A percentile compares a stretch with the other conserved stretches of the same genome.
phyloP scores from a whole-genome alignment of 92 coral and sea anemone genomes.

The Paragorgia papillata region DNA sequence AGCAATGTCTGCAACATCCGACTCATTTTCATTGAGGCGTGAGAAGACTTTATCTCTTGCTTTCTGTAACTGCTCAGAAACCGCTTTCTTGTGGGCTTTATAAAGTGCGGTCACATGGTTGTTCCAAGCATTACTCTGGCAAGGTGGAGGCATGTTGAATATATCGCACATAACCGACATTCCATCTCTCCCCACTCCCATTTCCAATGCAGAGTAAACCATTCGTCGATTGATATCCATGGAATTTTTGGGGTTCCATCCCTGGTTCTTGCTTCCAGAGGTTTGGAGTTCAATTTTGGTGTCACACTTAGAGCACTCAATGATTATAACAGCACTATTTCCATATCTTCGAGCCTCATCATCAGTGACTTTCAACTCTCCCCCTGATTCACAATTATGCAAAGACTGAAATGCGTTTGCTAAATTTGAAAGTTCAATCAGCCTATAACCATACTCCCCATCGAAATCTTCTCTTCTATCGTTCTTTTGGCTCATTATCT shows the following conservation, averaged over 20 bases:
- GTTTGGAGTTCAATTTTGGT: slow-evolving; percentile 22
- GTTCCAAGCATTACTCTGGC: slow-evolving; percentile 36
- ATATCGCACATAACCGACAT: too few relatives aligned
- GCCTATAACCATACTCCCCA: slow-evolving; percentile 30
- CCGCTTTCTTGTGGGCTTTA: slow-evolving; percentile 44
- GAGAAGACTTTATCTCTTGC: slow-evolving; percentile 32
- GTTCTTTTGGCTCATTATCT: slow-evolving; percentile 11
- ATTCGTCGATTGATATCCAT: slow-evolving; percentile 37
- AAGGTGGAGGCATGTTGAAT: slow-evolving; percentile 55
- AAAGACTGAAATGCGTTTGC: slow-evolving; percentile 11
- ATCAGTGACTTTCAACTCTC: too few relatives aligned
- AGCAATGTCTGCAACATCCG: slow-evolving; percentile 24
- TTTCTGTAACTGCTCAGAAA: slow-evolving; percentile 21
- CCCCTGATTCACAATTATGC: too few relatives aligned
- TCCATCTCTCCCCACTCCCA: too few relatives aligned
- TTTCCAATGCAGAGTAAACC: slow-evolving; percentile 44
- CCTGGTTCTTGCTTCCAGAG: slow-evolving; percentile 22
- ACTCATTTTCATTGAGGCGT: neutral
- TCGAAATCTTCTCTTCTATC: slow-evolving; percentile 25
- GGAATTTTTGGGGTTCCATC: slow-evolving; percentile 17
- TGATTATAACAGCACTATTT: slow-evolving; percentile 3
- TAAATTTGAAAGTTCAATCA: slow-evolving; percentile 22
- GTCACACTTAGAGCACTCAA: slow-evolving; percentile 34
- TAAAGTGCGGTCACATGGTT: slow-evolving; percentile 39
- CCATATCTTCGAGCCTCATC: slow-evolving; percentile 34